phyloP scores from a whole-genome alignment of 92 coral and sea anemone species.

The Epizoanthus rinbou region DNA sequence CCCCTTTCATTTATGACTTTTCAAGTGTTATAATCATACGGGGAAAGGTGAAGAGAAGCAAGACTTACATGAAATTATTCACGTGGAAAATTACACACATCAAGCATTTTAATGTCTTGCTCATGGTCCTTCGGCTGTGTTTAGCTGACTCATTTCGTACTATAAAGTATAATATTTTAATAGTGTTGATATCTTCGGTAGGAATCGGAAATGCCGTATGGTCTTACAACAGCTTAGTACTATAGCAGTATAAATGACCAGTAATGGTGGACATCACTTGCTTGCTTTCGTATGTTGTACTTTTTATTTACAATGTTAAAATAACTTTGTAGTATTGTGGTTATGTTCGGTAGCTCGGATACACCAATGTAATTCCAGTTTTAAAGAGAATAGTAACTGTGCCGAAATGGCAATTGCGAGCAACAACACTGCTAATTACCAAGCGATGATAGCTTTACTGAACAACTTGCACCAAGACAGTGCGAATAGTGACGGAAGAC shows the following conservation, averaged over 20 bases:
- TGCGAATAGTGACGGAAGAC: too few species aligned
- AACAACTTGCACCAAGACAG: background rate
- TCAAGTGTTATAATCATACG: background rate
- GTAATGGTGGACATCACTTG: too few species aligned
- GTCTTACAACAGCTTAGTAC: conserved; percentile 12
- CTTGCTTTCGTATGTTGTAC: too few species aligned
- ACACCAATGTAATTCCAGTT: too few species aligned
- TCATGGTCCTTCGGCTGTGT: background rate
- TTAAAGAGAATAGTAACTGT: too few species aligned
- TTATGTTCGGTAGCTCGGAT: too few species aligned
- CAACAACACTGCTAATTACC: background rate
- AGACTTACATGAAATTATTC: background rate
- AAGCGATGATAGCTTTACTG: conserved; percentile 9
- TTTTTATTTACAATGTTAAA: too few species aligned
- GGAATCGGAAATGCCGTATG: conserved; percentile 34
- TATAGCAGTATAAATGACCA: too few species aligned
- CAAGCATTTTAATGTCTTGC: background rate
- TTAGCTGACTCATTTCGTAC: background rate
- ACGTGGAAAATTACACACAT: background rate
- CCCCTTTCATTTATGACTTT: too few species aligned
- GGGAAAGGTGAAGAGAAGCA: background rate
- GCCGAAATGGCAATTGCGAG: too few species aligned
- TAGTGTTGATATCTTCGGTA: conserved; percentile 17
- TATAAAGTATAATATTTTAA: background rate
- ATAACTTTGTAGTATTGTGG: too few species aligned